These are phyloP conservation scores for Antheraea assamensis DNA, from an alignment of 2,888 invertebrate genomes.

Conservation along the genomic window DNA sequence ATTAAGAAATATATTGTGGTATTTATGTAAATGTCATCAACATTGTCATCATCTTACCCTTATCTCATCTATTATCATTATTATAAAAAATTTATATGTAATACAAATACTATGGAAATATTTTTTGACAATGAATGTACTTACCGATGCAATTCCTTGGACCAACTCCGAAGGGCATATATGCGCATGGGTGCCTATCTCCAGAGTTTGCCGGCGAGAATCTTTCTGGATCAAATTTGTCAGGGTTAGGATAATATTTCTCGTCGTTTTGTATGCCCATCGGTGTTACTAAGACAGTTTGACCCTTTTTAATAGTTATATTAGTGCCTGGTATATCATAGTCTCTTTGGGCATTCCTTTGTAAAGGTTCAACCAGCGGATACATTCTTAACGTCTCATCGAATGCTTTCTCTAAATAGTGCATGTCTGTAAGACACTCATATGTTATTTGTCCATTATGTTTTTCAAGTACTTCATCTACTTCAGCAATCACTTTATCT, in stretches of 20 bases:
- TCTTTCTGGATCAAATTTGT: constrained; percentile 70
- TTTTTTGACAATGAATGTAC: constrained; percentile 24
- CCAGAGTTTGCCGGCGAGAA: constrained; percentile 56
- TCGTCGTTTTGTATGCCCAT: constrained; percentile 67
- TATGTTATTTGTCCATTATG: constrained; percentile 57
- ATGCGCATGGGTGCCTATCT: constrained; percentile 54
- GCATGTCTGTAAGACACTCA: constrained; percentile 58
- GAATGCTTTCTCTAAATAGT: constrained; percentile 63
- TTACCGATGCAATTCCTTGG: constrained; percentile 70
- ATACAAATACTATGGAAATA: no score
- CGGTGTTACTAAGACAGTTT: constrained; percentile 51
- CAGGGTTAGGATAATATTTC: constrained; percentile 63
- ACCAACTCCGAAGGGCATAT: constrained; percentile 66
- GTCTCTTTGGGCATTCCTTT: constrained; percentile 50
- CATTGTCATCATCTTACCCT: no score
- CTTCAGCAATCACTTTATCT: constrained; percentile 49
- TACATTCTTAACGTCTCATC: constrained; percentile 66
- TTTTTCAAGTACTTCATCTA: constrained; percentile 48
- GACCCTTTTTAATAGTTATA: constrained; percentile 54
- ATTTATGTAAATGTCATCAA: no score
- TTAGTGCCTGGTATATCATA: constrained; percentile 61
- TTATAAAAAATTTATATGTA: no score
- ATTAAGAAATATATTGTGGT: no score
- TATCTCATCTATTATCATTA: no score
- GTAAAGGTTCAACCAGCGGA: constrained; percentile 63